Base-by-base conservation (phyloP, 2,113 vertebrate species). In the Xiphorhynchus elegans region DNA sequence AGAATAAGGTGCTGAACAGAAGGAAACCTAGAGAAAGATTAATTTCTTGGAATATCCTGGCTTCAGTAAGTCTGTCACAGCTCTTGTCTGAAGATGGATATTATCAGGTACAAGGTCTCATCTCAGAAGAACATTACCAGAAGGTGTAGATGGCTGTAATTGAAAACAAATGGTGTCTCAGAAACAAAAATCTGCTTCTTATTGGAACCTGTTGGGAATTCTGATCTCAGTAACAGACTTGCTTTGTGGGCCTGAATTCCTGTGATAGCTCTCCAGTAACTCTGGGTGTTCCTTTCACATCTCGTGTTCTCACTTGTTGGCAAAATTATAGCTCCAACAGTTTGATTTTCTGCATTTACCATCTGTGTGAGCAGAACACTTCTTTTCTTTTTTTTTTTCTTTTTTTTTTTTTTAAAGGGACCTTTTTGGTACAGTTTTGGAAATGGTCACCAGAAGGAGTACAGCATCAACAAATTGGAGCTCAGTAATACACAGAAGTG, bases 261-360 rank as follows among this genome's bases (percentile, higher is more conserved):
- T 91, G 50, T 94, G 84, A 94, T 90, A 93, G 50, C 78, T 94
- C 46, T 95, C 55, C 84, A 91, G 73, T 90, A 95, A 83, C 50
- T 90, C 87, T 5, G 28, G 64, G 70, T 94, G 68, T 90, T 91
- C 81, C 74, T 80, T 88, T 89, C 55, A 42, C 39, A 80, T 96
- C 82, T 91, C 3, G 0, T 89, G 86, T 52, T 84, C 89, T 91
- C 26, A 19, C 40, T 82, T 93, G 35, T 37, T 96, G 70, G 93
- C 86, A 95, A 10, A 10, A 25, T 64, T 58, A 33, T 62, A 81
- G 23, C 50, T 80, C 50, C 53, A 82, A 26, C 66, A 79, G 40
- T 67, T 87, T 91, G 56, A n/a, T 78, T 92, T 84, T 96, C 74
- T 93, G 46, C 16, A 10, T 94, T 86, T 89, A 62, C 78, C 70